A percentile compares a stretch with the other conserved stretches of the same genome.
Evolutionary conservation across 2,888 invertebrate genomes (phyloP).

Genomic region (Trichacis sp.): DNA sequence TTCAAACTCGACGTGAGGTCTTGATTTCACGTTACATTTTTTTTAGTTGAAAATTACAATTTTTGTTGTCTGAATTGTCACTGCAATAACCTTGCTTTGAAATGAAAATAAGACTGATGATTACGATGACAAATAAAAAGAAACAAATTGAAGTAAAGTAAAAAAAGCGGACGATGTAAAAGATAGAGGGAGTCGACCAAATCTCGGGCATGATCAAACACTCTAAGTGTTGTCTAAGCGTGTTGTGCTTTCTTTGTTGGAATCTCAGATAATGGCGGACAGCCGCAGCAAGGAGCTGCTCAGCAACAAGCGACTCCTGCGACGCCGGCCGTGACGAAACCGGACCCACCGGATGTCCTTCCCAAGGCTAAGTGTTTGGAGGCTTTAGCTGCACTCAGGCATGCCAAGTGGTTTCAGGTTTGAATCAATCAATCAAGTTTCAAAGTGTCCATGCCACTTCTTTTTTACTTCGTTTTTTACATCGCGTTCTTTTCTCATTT

Average conservation of each 20-base stretch:
- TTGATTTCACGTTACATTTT: too few relatives aligned
- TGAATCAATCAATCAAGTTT: conserved; percentile 70
- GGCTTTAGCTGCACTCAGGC: conserved; percentile 99
- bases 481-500: conserved; percentile 45
- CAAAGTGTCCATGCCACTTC: conserved; percentile 43
- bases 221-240: conserved; percentile 70
- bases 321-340: conserved; percentile 82
- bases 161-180: conserved; percentile 9
- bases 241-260: conserved; percentile 70
- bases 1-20: too few relatives aligned
- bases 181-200: conserved; percentile 57
- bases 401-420: conserved; percentile 99
- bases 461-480: too few relatives aligned
- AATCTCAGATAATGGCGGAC: conserved; percentile 70
- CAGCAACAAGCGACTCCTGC: conserved; percentile 74
- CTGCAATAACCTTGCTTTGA: too few relatives aligned
- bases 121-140: too few relatives aligned
- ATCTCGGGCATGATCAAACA: conserved; percentile 69
- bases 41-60: too few relatives aligned
- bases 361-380: conserved; percentile 99
- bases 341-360: conserved; percentile 89
- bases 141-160: neutral
- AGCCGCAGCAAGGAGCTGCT: conserved; percentile 69
- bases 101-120: too few relatives aligned
- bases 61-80: too few relatives aligned